phyloP scores from a whole-genome alignment of 2,797 vertebrate species.

The Fistularia tabacaria region DNA sequence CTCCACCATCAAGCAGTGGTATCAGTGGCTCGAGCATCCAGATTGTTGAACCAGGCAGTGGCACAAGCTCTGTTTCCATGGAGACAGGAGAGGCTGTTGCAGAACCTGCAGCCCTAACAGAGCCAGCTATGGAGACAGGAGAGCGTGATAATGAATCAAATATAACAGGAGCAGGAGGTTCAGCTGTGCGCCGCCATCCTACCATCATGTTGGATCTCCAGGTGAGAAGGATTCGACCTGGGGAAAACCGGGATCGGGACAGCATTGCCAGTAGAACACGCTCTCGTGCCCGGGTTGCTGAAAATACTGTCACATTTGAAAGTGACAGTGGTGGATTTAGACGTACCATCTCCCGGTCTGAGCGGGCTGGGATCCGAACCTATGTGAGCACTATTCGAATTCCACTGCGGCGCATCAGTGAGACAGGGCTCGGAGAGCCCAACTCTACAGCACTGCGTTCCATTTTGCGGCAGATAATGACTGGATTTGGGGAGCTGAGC shows the following conservation, averaged over 20 bases:
- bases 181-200: conserved; percentile 80
- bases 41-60: conserved; percentile 56
- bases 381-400: conserved; percentile 93
- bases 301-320: conserved; percentile 88
- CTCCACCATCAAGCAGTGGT: conserved; percentile 41
- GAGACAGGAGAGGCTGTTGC: conserved; percentile 66
- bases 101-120: conserved; percentile 56
- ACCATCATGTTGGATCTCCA: conserved; percentile 93
- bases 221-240: conserved; percentile 88
- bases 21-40: conserved; percentile 34
- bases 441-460: conserved; percentile 87
- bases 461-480: conserved; percentile 93
- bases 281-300: conserved; percentile 84
- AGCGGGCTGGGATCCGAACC: conserved; percentile 87
- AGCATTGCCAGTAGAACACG: conserved; percentile 91
- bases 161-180: conserved; percentile 65
- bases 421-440: conserved; percentile 86
- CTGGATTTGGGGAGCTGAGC: conserved; percentile 90
- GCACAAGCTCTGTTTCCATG: conserved; percentile 59
- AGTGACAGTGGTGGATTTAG: conserved; percentile 89
- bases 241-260: conserved; percentile 89
- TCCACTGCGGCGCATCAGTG: conserved; percentile 86
- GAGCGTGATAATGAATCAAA: conserved; percentile 78
- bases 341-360: conserved; percentile 88
- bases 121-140: conserved; percentile 72